Percentiles rank a stretch among this genome's conserved stretches.
Conservation (phyloP, 2,113 vertebrate genomes). For the Eulacestoma nigropectus region DNA sequence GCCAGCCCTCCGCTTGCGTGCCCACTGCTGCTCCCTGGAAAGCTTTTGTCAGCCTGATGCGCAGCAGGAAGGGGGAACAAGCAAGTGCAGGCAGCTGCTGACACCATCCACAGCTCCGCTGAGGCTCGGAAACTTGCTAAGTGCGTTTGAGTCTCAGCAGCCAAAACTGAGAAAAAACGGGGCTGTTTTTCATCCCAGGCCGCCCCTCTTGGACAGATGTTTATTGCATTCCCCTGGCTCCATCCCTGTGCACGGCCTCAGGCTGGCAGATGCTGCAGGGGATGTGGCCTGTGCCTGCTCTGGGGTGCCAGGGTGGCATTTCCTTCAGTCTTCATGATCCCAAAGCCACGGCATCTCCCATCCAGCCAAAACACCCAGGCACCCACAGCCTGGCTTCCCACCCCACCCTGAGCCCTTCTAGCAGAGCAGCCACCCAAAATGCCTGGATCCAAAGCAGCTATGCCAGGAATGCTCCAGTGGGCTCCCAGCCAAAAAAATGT, state of each 20-base stretch:
- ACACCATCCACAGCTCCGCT: fast-evolving
- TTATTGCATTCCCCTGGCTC: background rate
- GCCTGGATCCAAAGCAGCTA: background rate
- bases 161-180: fast-evolving
- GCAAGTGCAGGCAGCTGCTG: background rate
- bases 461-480: background rate
- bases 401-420: fast-evolving
- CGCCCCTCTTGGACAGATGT: background rate
- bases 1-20: background rate
- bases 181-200: background rate
- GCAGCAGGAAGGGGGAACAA: background rate
- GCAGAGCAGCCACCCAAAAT: background rate
- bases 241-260: fast-evolving
- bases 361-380: background rate
- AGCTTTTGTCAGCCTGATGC: background rate
- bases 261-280: background rate
- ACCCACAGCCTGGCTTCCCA: background rate
- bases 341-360: background rate
- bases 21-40: background rate
- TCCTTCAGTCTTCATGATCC: background rate
- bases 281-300: background rate
- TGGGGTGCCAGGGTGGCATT: background rate
- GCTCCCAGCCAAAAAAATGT: background rate
- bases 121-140: background rate
- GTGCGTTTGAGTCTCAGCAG: background rate